These are phyloP conservation scores for Drosophila tsacasi DNA, from an alignment of 1,140 invertebrate genomes.

Conservation along the genomic window DNA sequence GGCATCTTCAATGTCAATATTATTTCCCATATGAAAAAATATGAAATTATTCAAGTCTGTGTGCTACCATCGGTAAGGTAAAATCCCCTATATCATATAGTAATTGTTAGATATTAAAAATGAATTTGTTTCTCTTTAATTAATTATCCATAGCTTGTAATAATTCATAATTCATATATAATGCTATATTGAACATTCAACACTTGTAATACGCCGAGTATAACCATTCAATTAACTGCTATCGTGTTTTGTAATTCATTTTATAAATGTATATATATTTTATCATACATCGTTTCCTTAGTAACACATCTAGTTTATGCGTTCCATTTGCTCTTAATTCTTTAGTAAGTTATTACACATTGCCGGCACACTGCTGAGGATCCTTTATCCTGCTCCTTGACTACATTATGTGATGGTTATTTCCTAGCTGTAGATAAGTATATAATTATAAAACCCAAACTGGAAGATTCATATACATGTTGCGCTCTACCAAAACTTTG, in stretches of 20 bases:
- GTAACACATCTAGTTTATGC: conserved; percentile 62
- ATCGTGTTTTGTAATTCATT: conserved; percentile 48
- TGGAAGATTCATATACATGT: conserved; percentile 70
- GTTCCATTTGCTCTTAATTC: conserved; percentile 55
- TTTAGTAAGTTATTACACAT: conserved; percentile 75
- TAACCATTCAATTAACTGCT: conserved; percentile 54
- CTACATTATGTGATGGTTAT: conserved; percentile 51
- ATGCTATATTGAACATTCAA: conserved; percentile 82
- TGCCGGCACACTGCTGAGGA: conserved; percentile 71
- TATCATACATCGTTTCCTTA: conserved; percentile 49
- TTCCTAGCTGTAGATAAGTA: conserved; percentile 21
- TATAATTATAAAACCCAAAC: conserved; percentile 37
- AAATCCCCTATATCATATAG: conserved; percentile 35
- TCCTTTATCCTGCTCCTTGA: conserved; percentile 29
- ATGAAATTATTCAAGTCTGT: conserved; percentile 37
- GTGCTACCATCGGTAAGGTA: conserved; percentile 37
- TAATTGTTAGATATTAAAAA: conserved; percentile 41
- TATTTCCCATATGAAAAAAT: conserved; percentile 44
- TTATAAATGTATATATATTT: conserved; percentile 42
- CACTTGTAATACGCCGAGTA: conserved; percentile 73
- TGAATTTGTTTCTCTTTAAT: conserved; percentile 31
- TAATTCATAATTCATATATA: conserved; percentile 69
- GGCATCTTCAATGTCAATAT: conserved; percentile 3
- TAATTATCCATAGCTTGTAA: conserved; percentile 62
- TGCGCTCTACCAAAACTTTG: conserved; percentile 36